A percentile compares a stretch with the other conserved stretches of the same genome.
phyloP scores from a whole-genome alignment of 2,113 vertebrate genomes.

The Chaetorhynchus papuensis region DNA sequence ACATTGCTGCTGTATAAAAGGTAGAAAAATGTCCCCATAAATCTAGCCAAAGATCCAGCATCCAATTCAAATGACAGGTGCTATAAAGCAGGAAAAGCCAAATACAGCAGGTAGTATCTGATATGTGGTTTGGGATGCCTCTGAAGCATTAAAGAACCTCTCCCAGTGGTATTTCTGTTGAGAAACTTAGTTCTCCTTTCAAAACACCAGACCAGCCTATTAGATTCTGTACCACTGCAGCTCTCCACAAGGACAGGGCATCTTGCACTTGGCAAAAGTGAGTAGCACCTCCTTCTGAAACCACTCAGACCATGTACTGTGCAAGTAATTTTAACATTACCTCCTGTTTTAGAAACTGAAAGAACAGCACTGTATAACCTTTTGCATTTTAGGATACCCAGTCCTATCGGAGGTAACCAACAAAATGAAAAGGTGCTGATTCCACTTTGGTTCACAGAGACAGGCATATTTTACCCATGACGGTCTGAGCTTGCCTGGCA shows the following conservation, averaged over 20 bases:
- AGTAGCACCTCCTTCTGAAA: not conserved
- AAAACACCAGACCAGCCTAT: not conserved
- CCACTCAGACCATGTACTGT: not conserved
- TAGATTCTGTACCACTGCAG: not conserved
- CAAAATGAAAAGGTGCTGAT: not conserved
- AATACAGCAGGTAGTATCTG: not conserved
- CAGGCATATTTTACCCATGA: not conserved
- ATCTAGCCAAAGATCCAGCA: not conserved
- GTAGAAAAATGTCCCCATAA: not conserved
- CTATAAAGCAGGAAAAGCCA: not conserved
- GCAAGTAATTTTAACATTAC: not conserved
- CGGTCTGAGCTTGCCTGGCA: not conserved
- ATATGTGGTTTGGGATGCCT: not conserved
- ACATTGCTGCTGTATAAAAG: not conserved
- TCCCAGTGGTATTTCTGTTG: not conserved
- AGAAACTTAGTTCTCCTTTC: not conserved
- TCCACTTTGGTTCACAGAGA: not conserved
- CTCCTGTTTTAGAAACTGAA: not conserved
- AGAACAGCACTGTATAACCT: not conserved
- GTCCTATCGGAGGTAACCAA: not conserved
- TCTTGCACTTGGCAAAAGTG: not conserved
- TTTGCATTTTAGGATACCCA: not conserved
- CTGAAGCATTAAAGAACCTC: not conserved
- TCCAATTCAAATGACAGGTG: not conserved
- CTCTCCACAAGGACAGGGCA: not conserved